Percentiles rank a stretch among this genome's conserved stretches.
Conservation (phyloP, 1,140 invertebrate species). For the Drosophila bocki region DNA sequence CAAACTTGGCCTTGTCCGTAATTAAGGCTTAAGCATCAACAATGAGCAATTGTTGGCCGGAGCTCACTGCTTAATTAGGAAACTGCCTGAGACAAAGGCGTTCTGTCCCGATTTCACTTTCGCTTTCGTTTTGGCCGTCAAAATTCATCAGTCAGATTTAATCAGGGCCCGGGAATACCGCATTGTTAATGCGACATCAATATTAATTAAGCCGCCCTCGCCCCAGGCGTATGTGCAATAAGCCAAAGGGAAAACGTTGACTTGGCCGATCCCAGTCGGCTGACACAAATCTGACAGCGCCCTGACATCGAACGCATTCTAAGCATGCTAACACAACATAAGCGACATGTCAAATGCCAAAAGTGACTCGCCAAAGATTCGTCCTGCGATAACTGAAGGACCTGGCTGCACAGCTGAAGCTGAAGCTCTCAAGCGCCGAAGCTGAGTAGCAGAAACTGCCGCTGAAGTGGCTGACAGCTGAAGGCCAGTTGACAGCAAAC, state of each 20-base stretch:
- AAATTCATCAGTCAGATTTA: constrained; percentile 74
- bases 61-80: constrained; percentile 63
- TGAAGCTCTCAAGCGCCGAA: constrained; percentile 25
- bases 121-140: constrained; percentile 42
- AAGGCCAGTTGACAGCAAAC: constrained; percentile 48
- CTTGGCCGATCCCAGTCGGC: constrained; percentile 23
- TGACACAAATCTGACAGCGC: constrained; percentile 80
- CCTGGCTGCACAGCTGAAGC: constrained; percentile 35
- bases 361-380: constrained; percentile 73
- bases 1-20: constrained; percentile 59
- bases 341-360: constrained; percentile 80
- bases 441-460: background rate
- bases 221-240: constrained; percentile 57
- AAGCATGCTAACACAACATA: constrained; percentile 75
- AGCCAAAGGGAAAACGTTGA: constrained; percentile 25
- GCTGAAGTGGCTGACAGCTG: constrained; percentile 45
- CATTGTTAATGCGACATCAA: constrained; percentile 80
- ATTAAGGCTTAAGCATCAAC: constrained; percentile 68
- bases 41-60: constrained; percentile 67
- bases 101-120: constrained; percentile 35
- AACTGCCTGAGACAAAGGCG: constrained; percentile 50
- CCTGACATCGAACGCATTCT: constrained; percentile 81
- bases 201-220: constrained; percentile 68
- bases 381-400: constrained; percentile 62
- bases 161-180: constrained; percentile 61